Percentiles rank a stretch among this genome's conserved stretches.
Conservation (phyloP, 2,113 vertebrate species). For the Microtus oregoni region DNA sequence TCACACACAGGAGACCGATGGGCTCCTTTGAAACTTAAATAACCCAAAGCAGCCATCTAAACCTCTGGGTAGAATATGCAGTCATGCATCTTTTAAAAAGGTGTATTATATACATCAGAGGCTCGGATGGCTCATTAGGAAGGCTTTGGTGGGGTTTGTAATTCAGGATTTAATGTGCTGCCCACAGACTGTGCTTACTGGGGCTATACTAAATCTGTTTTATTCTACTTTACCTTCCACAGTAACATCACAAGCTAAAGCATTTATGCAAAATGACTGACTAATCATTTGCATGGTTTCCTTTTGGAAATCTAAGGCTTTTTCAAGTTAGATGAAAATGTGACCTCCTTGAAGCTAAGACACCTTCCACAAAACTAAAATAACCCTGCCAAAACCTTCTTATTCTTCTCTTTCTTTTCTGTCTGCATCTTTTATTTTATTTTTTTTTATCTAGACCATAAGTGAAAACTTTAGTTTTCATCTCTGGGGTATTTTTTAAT, state of each 20-base stretch:
- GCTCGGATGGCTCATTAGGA: constrained; percentile 77
- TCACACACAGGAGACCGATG: constrained; percentile 70
- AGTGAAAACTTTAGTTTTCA: constrained; percentile 18
- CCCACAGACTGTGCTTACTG: constrained; percentile 37
- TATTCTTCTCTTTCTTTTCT: neutral
- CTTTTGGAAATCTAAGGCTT: constrained; percentile 75
- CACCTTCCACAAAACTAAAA: constrained; percentile 53
- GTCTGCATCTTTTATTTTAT: neutral
- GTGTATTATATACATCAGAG: constrained; percentile 78
- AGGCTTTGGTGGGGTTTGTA: constrained; percentile 71
- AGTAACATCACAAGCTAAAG: constrained; percentile 60
- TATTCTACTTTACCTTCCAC: constrained; percentile 75
- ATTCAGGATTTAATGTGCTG: constrained; percentile 71
- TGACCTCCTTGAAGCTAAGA: constrained; percentile 50
- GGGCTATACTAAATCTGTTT: constrained; percentile 49
- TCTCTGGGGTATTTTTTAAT: constrained; percentile 33
- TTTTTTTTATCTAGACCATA: neutral
- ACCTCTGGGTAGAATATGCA: constrained; percentile 65
- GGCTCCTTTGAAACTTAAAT: constrained; percentile 80
- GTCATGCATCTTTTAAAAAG: constrained; percentile 77
- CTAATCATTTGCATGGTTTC: constrained; percentile 70
- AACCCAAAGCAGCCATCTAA: constrained; percentile 74
- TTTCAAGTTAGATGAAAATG: constrained; percentile 65
- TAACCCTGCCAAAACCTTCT: constrained; percentile 48
- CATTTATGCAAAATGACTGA: constrained; percentile 70